Conservation (phyloP, 2,113 vertebrate genomes). For the Xyliphius kryptos region DNA sequence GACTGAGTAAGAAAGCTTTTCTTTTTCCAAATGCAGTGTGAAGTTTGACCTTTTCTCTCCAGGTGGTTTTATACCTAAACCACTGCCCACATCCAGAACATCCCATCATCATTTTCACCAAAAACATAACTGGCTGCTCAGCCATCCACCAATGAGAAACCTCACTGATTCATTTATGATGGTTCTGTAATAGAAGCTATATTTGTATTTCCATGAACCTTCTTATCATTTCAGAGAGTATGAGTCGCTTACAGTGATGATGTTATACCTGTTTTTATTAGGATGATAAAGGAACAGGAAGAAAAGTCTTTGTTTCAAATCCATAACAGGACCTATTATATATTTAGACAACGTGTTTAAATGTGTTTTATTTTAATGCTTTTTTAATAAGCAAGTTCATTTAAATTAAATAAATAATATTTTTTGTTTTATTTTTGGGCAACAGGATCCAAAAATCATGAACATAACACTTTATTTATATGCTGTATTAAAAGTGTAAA, state of each 20-base stretch:
- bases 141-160: background rate
- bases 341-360: too few species aligned
- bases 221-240: background rate
- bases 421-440: too few species aligned
- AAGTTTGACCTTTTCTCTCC: background rate
- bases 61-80: conserved; percentile 6
- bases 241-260: background rate
- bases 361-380: too few species aligned
- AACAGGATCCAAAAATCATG: too few species aligned
- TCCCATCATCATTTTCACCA: background rate
- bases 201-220: background rate
- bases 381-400: too few species aligned
- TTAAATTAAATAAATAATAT: too few species aligned
- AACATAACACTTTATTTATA: too few species aligned
- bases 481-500: too few species aligned
- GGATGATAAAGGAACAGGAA: background rate
- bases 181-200: conserved; percentile 6
- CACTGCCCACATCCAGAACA: background rate
- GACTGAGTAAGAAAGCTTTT: background rate
- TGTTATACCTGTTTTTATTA: background rate
- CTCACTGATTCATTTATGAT: conserved; percentile 4
- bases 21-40: background rate
- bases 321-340: too few species aligned
- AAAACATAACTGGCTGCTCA: background rate
- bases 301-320: background rate